Percentiles rank a stretch among this genome's conserved stretches.
Evolutionary conservation across 2,888 invertebrate species (phyloP).

Genomic region (Bellardia pandia): DNA sequence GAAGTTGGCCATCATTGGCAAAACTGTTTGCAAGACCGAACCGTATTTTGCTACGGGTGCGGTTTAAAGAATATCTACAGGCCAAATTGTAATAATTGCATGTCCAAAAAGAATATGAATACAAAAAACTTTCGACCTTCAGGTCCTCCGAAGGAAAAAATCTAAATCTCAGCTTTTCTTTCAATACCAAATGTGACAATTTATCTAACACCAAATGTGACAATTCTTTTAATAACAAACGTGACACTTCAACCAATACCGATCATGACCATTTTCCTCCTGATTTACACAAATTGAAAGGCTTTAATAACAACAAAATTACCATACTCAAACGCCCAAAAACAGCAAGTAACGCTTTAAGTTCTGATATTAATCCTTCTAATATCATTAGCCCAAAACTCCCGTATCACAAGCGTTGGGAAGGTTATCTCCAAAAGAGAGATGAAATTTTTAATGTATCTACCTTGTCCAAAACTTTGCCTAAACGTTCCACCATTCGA

Average conservation of each 20-base stretch:
- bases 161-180: not conserved
- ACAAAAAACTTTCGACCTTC: not conserved
- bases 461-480: not conserved
- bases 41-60: too few species aligned
- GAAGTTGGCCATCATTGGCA: too few species aligned
- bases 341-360: not conserved
- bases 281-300: not conserved
- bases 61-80: too few species aligned
- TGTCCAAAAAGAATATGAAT: not conserved
- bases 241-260: not conserved
- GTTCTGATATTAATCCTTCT: too few species aligned
- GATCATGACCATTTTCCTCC: not conserved
- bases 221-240: not conserved
- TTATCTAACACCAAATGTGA: too few species aligned
- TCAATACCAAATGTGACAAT: too few species aligned
- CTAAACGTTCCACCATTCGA: too few species aligned
- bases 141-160: not conserved
- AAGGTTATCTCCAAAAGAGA: not conserved
- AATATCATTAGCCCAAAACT: not conserved
- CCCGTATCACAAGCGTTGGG: not conserved
- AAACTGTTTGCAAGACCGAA: too few species aligned
- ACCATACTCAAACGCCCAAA: not conserved
- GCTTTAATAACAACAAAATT: too few species aligned
- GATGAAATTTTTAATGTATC: not conserved
- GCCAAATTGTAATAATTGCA: too few species aligned